These are phyloP conservation scores for Lasioglossum baleicum DNA, from an alignment of 1,140 invertebrate species.

Conservation along the genomic window DNA sequence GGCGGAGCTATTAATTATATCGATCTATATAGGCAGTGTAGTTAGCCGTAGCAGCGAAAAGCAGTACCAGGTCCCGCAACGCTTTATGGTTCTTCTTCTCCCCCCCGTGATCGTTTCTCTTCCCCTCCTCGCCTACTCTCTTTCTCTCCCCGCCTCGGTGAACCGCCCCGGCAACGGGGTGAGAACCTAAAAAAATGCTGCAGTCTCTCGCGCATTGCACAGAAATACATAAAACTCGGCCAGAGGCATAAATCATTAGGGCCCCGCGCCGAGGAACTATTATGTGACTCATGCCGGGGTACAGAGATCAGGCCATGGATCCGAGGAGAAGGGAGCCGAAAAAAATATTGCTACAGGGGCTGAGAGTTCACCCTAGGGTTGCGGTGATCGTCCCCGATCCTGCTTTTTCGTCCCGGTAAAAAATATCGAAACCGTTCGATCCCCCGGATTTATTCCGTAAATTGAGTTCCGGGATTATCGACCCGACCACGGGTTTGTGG, in stretches of 20 bases:
- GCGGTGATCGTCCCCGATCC: slow-evolving; percentile 2
- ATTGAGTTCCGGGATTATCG: background rate
- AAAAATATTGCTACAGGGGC: slow-evolving; percentile 43
- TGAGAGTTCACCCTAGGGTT: background rate
- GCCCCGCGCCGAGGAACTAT: slow-evolving; percentile 71
- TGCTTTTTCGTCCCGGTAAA: background rate
- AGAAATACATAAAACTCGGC: slow-evolving; percentile 77
- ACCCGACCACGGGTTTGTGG: background rate
- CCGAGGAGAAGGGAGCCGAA: slow-evolving; percentile 31
- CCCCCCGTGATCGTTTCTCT: slow-evolving; percentile 16
- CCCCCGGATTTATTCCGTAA: background rate
- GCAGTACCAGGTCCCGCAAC: slow-evolving; percentile 32
- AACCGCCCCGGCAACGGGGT: slow-evolving; percentile 61
- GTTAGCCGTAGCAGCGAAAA: slow-evolving; percentile 61
- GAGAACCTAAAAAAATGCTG: slow-evolving; percentile 72
- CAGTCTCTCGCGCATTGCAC: slow-evolving; percentile 69
- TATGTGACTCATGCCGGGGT: slow-evolving; percentile 73
- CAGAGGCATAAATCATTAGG: slow-evolving; percentile 77
- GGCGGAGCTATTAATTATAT: slow-evolving; percentile 78
- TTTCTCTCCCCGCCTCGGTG: slow-evolving; percentile 34
- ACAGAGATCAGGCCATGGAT: slow-evolving; percentile 45
- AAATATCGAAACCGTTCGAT: background rate
- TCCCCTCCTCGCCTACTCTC: background rate
- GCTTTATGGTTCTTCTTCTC: slow-evolving; percentile 55
- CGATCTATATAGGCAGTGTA: slow-evolving; percentile 73